These are phyloP conservation scores for Anadara kagoshimensis DNA, from an alignment of 1,140 invertebrate genomes.

Conservation along the genomic window DNA sequence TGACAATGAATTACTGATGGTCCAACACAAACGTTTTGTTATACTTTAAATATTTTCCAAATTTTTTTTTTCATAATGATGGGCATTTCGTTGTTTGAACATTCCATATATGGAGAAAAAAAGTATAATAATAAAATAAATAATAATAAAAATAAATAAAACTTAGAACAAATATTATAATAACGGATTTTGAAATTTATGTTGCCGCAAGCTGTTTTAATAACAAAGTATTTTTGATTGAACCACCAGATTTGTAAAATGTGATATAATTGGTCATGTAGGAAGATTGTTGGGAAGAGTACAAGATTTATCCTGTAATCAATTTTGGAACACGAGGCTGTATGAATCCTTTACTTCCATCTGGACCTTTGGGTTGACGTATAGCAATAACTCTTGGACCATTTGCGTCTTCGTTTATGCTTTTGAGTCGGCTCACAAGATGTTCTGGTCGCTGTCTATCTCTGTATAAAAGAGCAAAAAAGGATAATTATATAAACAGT, in stretches of 20 bases:
- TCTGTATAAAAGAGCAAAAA: constrained; percentile 56
- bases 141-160: too few relatives aligned
- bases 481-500: too few relatives aligned
- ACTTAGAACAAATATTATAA: not conserved
- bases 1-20: too few relatives aligned
- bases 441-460: constrained; percentile 86
- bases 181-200: not conserved
- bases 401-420: constrained; percentile 83
- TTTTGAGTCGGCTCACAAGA: constrained; percentile 89
- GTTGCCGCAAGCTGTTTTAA: constrained; percentile 8
- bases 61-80: too few relatives aligned
- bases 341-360: constrained; percentile 89
- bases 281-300: constrained; percentile 14
- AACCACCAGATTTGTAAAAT: constrained; percentile 21
- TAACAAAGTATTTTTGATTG: constrained; percentile 21
- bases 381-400: constrained; percentile 88
- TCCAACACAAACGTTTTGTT: too few relatives aligned
- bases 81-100: too few relatives aligned
- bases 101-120: too few relatives aligned
- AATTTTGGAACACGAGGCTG: constrained; percentile 56
- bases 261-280: constrained; percentile 11
- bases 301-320: constrained; percentile 32
- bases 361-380: constrained; percentile 91
- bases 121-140: too few relatives aligned
- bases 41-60: too few relatives aligned